These are phyloP conservation scores for Heliconius himera DNA, from an alignment of 1,140 invertebrate genomes.

Conservation along the genomic window DNA sequence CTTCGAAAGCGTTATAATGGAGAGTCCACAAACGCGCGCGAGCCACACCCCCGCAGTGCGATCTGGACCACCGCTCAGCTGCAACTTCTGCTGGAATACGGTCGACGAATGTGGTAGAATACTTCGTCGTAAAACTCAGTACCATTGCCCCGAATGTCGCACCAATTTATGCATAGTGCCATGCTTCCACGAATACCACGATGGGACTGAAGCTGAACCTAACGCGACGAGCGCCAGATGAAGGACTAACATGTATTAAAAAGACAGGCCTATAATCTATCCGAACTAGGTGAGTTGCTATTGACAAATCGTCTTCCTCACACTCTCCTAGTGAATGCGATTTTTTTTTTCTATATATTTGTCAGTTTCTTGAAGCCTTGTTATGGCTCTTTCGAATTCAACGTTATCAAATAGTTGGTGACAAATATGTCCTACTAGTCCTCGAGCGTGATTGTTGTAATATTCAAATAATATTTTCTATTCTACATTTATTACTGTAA, in stretches of 20 bases:
- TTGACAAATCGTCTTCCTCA: neutral
- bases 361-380: neutral
- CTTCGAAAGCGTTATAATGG: slow-evolving; percentile 41
- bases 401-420: neutral
- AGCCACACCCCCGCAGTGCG: slow-evolving; percentile 89
- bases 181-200: slow-evolving; percentile 92
- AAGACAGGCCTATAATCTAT: neutral
- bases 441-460: neutral
- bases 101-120: slow-evolving; percentile 90
- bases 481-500: slow-evolving; percentile 1
- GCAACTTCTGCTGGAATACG: slow-evolving; percentile 94
- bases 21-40: slow-evolving; percentile 48
- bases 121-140: slow-evolving; percentile 91
- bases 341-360: neutral
- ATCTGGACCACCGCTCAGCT: slow-evolving; percentile 90
- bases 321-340: neutral
- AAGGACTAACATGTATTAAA: neutral
- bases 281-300: neutral
- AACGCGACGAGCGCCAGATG: slow-evolving; percentile 54
- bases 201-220: slow-evolving; percentile 70
- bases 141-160: slow-evolving; percentile 93
- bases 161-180: slow-evolving; percentile 93
- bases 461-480: neutral
- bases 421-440: neutral
- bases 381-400: neutral